Evolutionary conservation across 1,140 invertebrate genomes (phyloP), one percentile per base, ranked within the genome.

Genomic region (Pseudomyrmex concolor): DNA sequence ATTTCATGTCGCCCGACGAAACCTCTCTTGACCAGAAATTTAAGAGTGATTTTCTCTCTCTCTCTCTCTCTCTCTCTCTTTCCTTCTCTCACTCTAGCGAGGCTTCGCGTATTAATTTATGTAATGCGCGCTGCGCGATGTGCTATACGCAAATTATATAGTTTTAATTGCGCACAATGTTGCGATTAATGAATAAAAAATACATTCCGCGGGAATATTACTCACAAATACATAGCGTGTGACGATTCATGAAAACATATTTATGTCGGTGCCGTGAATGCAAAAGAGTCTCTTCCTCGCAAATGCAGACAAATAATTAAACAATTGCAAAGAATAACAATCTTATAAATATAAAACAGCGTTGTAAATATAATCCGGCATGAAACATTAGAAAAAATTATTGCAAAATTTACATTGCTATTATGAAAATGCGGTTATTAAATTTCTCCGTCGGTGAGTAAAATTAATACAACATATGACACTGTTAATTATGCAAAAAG

Each of bases 21-120:
- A 78, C 8, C 15, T 78, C 66, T 70, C 66, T 57, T 22, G 10
- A 78, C 9, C 51, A 57, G 17, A n/a, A 68, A 78, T 59, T 78
- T 70, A 70, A 70, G 15, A 25, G 54, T 67, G 15, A 70, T 34
- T 34, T 34, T 34, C 34, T 34, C 34, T 25, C 1, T 25, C 25
- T 25, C 1, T 25, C 25, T 34, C 34, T 34, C 34, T 34, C 34
- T 34, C 2, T 25, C 25, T 25, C 25, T 25, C 0, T 25, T 2
- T 25, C 25, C 2, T 2, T 25, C 25, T 19, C 15, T 25, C 64
- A 55, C 19, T 34, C 34, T 34, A 34, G 34, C 34, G 34, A 68
- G 2, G 15, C 66, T 67, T 68, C 54, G 34, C 34, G 12, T 25
- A 78, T 78, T 78, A 68, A 78, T 78, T 78, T 78, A 57, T 9